phyloP scores from a whole-genome alignment of 2,888 invertebrate species.

The Parnassius mnemosyne region DNA sequence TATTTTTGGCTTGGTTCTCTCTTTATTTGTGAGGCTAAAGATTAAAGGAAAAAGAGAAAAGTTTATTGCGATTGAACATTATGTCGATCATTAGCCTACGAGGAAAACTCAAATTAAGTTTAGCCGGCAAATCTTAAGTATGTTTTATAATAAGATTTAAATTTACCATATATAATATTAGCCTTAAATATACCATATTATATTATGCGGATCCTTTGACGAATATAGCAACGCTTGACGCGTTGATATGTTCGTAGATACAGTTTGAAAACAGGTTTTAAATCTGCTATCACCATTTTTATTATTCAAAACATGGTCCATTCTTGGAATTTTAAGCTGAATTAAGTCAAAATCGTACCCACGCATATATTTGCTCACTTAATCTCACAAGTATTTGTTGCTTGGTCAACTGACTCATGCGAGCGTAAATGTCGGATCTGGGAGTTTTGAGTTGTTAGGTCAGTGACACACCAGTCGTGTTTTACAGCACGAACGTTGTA shows the following conservation, averaged over 20 bases:
- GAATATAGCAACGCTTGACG: background rate
- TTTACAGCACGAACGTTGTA: conserved; percentile 1
- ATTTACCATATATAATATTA: too few relatives aligned
- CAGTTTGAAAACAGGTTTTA: background rate
- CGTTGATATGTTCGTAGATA: background rate
- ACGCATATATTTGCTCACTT: background rate
- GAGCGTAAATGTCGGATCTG: background rate
- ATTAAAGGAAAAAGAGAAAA: too few relatives aligned
- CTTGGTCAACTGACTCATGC: conserved; percentile 7
- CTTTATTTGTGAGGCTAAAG: too few relatives aligned
- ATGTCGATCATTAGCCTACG: too few relatives aligned
- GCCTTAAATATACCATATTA: too few relatives aligned
- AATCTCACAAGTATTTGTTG: conserved; percentile 2
- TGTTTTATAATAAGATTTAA: too few relatives aligned
- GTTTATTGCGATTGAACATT: too few relatives aligned
- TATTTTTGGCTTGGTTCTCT: too few relatives aligned
- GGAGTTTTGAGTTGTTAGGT: conserved; percentile 5
- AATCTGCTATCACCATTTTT: background rate
- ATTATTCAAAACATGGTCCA: conserved; percentile 1
- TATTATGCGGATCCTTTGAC: background rate
- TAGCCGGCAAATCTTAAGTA: too few relatives aligned
- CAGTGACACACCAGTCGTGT: conserved; percentile 11
- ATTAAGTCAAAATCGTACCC: background rate
- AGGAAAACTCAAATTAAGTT: too few relatives aligned
- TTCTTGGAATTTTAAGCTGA: conserved; percentile 1